phyloP scores from a whole-genome alignment of 2,113 vertebrate genomes.

The Neodon shergylaensis region DNA sequence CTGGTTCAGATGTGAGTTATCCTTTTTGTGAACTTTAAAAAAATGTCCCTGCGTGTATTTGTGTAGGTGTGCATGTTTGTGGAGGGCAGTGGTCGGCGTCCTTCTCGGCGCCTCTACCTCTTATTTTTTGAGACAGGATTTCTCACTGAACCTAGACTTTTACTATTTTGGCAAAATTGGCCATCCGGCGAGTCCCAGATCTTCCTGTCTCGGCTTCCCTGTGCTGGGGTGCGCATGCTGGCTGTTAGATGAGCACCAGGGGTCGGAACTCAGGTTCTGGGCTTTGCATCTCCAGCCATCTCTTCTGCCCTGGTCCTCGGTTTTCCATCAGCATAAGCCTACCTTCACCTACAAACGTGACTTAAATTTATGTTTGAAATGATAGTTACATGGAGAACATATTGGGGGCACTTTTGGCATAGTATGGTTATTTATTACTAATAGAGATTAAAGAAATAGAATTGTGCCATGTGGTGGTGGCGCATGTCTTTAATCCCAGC shows the following conservation, averaged over 20 bases:
- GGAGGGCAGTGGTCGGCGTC: background rate
- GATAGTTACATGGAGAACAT: background rate
- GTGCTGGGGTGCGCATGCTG: background rate
- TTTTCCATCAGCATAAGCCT: constrained; percentile 35
- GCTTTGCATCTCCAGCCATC: background rate
- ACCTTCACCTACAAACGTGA: constrained; percentile 3
- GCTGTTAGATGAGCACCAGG: background rate
- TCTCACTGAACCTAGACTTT: background rate
- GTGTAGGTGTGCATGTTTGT: background rate
- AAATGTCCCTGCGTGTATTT: background rate
- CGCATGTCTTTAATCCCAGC: background rate
- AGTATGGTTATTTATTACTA: constrained; percentile 45
- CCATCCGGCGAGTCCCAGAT: background rate
- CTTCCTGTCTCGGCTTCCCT: background rate
- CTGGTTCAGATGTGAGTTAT: constrained; percentile 92
- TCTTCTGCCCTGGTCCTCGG: background rate
- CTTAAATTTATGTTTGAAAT: constrained; percentile 24
- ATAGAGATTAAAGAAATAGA: background rate
- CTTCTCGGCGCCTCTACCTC: background rate
- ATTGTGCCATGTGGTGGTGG: background rate
- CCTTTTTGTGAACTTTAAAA: background rate
- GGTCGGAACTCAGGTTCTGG: background rate
- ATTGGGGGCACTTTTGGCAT: background rate
- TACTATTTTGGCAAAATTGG: background rate
- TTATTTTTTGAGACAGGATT: background rate